Evolutionary conservation across 2,797 vertebrate species (phyloP).

Genomic region (Takifugu rubripes): DNA sequence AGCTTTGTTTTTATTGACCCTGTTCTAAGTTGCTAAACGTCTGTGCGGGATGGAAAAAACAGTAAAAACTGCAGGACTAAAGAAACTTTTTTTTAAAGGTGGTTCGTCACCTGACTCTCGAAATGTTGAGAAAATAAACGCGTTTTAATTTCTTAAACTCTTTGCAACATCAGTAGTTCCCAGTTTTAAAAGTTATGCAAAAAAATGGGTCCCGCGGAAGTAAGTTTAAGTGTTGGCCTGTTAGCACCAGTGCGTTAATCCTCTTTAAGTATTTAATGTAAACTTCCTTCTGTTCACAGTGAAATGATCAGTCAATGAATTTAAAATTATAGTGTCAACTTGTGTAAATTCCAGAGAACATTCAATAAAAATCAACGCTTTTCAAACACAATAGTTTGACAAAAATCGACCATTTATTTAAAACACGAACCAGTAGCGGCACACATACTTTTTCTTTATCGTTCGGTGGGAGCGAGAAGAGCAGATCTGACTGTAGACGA

Average conservation of each 20-base stretch:
- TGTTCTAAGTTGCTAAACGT: constrained; percentile 15
- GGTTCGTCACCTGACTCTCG: constrained; percentile 31
- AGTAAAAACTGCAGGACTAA: constrained; percentile 34
- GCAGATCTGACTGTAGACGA: constrained; percentile 50
- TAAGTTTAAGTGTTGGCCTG: background rate
- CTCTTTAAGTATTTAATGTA: background rate
- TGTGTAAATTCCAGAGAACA: background rate
- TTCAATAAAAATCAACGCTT: constrained; percentile 1
- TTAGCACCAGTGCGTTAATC: no score
- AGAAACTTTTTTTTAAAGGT: constrained; percentile 42
- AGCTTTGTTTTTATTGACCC: background rate
- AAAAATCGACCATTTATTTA: constrained; percentile 3
- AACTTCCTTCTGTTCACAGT: background rate
- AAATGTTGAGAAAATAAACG: constrained; percentile 29
- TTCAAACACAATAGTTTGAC: background rate
- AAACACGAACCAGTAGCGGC: constrained; percentile 33
- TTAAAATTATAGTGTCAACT: background rate
- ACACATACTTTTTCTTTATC: constrained; percentile 34
- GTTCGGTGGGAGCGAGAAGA: constrained; percentile 44
- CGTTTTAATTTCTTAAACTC: constrained; percentile 7
- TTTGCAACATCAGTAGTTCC: constrained; percentile 6
- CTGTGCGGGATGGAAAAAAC: constrained; percentile 15
- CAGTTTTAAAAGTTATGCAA: background rate
- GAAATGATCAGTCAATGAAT: background rate
- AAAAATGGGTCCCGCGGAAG: background rate